phyloP scores from a whole-genome alignment of 2,113 vertebrate genomes.

The Gymnarchus niloticus region DNA sequence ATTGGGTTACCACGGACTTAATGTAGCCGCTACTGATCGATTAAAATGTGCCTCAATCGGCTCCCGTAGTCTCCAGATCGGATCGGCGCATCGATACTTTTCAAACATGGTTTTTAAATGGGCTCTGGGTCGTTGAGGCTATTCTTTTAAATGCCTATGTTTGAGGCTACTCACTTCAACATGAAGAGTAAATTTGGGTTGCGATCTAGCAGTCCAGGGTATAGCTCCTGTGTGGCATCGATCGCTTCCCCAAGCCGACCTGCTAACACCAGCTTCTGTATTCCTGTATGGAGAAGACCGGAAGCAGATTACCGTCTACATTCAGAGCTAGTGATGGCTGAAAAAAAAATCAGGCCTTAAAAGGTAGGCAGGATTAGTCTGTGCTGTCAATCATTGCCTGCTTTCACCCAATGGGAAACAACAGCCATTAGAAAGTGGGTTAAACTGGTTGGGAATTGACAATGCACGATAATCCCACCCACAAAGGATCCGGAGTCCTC shows the following conservation, averaged over 20 bases:
- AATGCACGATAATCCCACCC: neutral
- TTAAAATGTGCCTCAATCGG: too few species aligned
- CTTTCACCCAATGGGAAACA: neutral
- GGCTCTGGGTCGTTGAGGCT: slow-evolving; percentile 39
- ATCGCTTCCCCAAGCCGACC: slow-evolving; percentile 95
- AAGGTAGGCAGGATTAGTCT: neutral
- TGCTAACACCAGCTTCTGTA: slow-evolving; percentile 96
- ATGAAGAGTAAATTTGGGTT: slow-evolving; percentile 97
- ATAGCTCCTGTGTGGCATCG: slow-evolving; percentile 89
- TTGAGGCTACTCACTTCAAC: slow-evolving; percentile 89
- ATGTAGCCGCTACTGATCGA: too few species aligned
- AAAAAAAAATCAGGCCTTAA: neutral
- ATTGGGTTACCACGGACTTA: too few species aligned
- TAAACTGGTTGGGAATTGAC: neutral
- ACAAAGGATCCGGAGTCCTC: neutral
- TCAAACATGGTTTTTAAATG: neutral
- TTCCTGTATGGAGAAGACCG: slow-evolving; percentile 66
- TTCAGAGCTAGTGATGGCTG: neutral
- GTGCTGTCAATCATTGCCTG: neutral
- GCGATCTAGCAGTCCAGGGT: slow-evolving; percentile 89
- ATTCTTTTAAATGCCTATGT: slow-evolving; percentile 62
- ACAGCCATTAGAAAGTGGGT: neutral
- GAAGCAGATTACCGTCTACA: neutral
- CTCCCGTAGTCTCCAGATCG: too few species aligned
- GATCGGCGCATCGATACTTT: neutral